These are phyloP conservation scores for Percopsis omiscomaycus DNA, from an alignment of 2,797 vertebrate species.

Conservation along the genomic window DNA sequence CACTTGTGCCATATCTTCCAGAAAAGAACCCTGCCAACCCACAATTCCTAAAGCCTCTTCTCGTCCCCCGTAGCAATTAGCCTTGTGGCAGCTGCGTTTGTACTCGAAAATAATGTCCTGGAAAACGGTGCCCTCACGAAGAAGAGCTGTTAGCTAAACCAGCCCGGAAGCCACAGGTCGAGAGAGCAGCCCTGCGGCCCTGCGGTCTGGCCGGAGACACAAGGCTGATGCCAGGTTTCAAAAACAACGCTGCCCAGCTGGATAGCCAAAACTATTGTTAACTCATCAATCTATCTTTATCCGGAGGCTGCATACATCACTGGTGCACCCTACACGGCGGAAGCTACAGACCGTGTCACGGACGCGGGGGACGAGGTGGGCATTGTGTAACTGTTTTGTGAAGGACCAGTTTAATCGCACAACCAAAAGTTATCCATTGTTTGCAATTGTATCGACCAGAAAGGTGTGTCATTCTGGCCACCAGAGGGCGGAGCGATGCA, in stretches of 20 bases:
- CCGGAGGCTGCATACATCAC: slow-evolving; percentile 59
- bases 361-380: slow-evolving; percentile 9
- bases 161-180: slow-evolving; percentile 77
- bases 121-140: slow-evolving; percentile 68
- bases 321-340: slow-evolving; percentile 32
- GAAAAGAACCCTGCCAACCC: slow-evolving; percentile 32
- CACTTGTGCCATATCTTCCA: slow-evolving; percentile 22
- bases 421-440: too few species aligned
- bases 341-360: slow-evolving; percentile 15
- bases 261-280: slow-evolving; percentile 72
- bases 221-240: slow-evolving; percentile 70
- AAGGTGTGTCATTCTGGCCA: too few species aligned
- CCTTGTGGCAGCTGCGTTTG: slow-evolving; percentile 51
- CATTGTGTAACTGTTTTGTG: too few species aligned
- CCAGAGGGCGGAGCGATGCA: too few species aligned
- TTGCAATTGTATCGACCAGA: too few species aligned
- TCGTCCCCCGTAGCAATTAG: slow-evolving; percentile 67
- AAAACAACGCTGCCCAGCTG: slow-evolving; percentile 69
- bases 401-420: too few species aligned
- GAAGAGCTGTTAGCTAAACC: slow-evolving; percentile 66
- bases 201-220: slow-evolving; percentile 60
- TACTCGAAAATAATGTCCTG: slow-evolving; percentile 38
- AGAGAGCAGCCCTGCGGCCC: slow-evolving; percentile 65
- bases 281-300: slow-evolving; percentile 65
- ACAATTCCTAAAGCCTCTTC: slow-evolving; percentile 40